These are phyloP conservation scores for Orthonyx spaldingii DNA, from an alignment of 2,113 vertebrate species.

Conservation along the genomic window DNA sequence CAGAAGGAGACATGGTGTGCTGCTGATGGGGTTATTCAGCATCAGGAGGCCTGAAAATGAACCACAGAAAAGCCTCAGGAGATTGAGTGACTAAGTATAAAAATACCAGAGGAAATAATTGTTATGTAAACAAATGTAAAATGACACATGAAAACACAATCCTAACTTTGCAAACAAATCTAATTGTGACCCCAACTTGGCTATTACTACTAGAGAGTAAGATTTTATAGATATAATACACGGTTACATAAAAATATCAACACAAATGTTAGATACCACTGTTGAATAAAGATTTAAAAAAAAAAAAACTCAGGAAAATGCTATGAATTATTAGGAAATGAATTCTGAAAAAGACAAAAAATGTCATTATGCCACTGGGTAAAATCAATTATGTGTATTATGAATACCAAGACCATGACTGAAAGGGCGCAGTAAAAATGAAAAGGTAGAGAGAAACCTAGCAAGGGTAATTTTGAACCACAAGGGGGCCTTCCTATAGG, in stretches of 20 bases:
- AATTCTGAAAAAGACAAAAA: background rate
- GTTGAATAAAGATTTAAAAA: background rate
- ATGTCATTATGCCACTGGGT: background rate
- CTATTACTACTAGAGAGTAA: background rate
- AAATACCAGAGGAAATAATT: background rate
- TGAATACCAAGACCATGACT: background rate
- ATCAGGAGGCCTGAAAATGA: background rate
- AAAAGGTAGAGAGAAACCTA: background rate
- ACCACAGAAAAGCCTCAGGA: background rate
- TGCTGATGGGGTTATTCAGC: background rate
- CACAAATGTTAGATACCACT: background rate
- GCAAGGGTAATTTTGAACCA: background rate
- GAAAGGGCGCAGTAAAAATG: background rate
- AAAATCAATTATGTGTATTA: background rate
- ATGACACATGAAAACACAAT: background rate
- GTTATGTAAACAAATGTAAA: slow-evolving; percentile 7
- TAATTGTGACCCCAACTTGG: background rate
- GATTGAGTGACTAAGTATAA: background rate
- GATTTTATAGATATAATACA: background rate
- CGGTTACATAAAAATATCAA: background rate
- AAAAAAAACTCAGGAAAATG: background rate
- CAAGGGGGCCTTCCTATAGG: background rate
- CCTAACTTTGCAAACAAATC: background rate
- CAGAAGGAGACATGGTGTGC: background rate
- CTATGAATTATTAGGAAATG: background rate